Evolutionary conservation across 2,888 invertebrate species (phyloP), one percentile per base, ranked within the genome.

Genomic region (Julus scandinavius): DNA sequence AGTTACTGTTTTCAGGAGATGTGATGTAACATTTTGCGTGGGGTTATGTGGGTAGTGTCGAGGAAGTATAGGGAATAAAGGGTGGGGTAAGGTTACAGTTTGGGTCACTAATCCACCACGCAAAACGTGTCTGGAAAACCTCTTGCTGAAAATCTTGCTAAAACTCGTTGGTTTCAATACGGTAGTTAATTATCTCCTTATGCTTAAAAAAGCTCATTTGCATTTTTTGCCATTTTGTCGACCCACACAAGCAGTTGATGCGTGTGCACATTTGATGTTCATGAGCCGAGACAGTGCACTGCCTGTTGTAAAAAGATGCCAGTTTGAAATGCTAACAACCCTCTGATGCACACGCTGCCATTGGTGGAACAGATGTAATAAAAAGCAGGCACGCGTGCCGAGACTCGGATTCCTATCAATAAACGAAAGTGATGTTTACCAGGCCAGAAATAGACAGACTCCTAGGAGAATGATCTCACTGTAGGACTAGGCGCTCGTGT

Each of bases 391-490:
- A 80, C 80, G 80, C 80, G 80, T 80, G 9, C 29, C 29, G 11
- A 80, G 80, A 38, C 80, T 80, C 15, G 13, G 80, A 80, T 80
- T 80, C 80, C 9, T 80, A 80, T 80, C 80, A 40, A 80, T 80
- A 80, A 80, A 80, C 13, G 13, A 0, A 20, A 80, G 80, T 38
- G 80, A 80, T 80, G 80, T 80, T 80, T 80, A 40, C 80, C 80
- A 80, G 80, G 80, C 80, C 80, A 38, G 80, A 80, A 80, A 80
- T 80, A 80, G 80, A 11, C 11, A 15, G 38, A 38, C 40, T 11
- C 38, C 38, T 38, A 80, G 80, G 80, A 80, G 80, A 80, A 80
- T 80, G 80, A 80, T 80, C 80, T 80, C 80, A 40, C 29, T 29
- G 29, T 29, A 29, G 29, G 29, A 29, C 80, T 29, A 20, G 3